These are phyloP conservation scores for Aldrovandia affinis DNA, from an alignment of 2,797 vertebrate genomes.

Conservation along the genomic window DNA sequence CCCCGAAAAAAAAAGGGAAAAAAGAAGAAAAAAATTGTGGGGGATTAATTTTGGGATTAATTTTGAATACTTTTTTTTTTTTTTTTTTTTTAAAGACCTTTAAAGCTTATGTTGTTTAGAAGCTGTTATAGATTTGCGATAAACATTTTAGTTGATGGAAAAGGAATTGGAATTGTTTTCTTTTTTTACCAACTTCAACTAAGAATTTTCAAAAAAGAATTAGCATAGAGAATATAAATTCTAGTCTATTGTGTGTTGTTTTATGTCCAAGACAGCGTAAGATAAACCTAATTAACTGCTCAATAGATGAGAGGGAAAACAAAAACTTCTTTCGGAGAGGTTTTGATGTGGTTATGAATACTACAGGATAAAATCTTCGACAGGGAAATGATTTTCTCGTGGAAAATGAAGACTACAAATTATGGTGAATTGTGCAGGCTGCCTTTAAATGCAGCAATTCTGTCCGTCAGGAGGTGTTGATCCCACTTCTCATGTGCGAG, in stretches of 20 bases:
- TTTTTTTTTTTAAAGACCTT: not conserved
- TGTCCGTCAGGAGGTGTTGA: too few relatives aligned
- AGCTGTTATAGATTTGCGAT: not conserved
- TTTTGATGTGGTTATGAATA: constrained; percentile 15
- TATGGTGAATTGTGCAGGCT: not conserved
- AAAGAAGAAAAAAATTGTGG: not conserved
- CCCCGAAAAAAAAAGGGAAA: not conserved
- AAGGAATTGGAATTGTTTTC: not conserved
- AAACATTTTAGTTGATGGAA: not conserved
- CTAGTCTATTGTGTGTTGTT: not conserved
- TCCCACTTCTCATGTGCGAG: too few relatives aligned
- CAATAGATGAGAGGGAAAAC: not conserved
- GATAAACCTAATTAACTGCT: not conserved
- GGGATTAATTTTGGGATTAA: not conserved
- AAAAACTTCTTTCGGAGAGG: not conserved
- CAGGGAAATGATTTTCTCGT: not conserved
- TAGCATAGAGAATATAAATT: not conserved
- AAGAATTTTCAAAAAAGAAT: not conserved
- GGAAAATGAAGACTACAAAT: not conserved
- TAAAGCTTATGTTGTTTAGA: not conserved
- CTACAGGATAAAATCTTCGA: not conserved
- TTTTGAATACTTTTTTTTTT: not conserved
- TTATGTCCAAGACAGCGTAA: not conserved
- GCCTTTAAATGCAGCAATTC: too few relatives aligned
- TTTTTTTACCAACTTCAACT: not conserved